Base-by-base conservation (phyloP, 2,888 invertebrate genomes). In the Bugula neritina region DNA sequence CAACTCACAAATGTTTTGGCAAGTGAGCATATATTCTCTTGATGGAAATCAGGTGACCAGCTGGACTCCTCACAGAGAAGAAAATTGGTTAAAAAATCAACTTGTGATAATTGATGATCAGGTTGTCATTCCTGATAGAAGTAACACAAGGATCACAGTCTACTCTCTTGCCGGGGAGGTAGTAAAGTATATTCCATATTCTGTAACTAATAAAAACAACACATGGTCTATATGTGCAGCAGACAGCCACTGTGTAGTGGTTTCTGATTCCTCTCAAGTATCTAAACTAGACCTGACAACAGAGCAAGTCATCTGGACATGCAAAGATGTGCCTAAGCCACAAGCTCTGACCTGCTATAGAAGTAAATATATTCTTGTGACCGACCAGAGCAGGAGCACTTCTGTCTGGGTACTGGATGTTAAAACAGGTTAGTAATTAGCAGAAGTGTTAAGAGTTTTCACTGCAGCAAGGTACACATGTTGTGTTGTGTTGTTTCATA, bases 201-300 rank as follows among this genome's bases (percentile, higher is more conserved):
- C 31, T 31, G 3, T 55, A 25, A 5, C 23, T 23, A 25, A 23
- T 5, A 25, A 25, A 17, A 55, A 17, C 55, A 3, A 55, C 13
- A 55, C 21, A 25, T 10, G 10, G 5, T 17, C 13, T 55, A 55
- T 55, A 5, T 55, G 31, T 25, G 63, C 55, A 55, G 55, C 25
- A 55, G 55, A 55, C 25, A 25, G 25, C 3, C 23, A 55, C 23
- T 55, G 23, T 23, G 63, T 63, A 13, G 63, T 63, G 2, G 31
- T 63, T 13, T 63, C 63, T 31, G 63, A 63, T 34, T 63, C 63
- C 10, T 29, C 29, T 34, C 63, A 63, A 63, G 63, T 63, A 5
- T 63, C n/a, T 31, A 63, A 17, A 31, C 5, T 63, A 29, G 31
- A 63, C 31, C 10, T 63, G 34, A 63, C 63, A 13, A 29, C 31